phyloP scores from a whole-genome alignment of 2,113 vertebrate species.

The Ancistrus triradiatus region DNA sequence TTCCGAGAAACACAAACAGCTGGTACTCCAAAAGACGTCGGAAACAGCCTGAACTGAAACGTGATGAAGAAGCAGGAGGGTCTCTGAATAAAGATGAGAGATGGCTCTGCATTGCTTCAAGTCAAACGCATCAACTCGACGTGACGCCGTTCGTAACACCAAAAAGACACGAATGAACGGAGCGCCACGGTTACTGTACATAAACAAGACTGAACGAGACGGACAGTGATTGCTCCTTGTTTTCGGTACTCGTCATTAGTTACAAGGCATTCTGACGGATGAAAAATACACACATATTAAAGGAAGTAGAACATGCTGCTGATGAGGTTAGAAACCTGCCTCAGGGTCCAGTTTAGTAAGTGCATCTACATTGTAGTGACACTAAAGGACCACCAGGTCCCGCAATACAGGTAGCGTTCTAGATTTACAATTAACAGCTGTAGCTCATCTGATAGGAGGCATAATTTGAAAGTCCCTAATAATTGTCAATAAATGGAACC shows the following conservation, averaged over 20 bases:
- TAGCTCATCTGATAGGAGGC: too few relatives aligned
- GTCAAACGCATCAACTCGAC: constrained; percentile 36
- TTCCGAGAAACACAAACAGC: constrained; percentile 23
- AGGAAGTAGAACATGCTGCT: constrained; percentile 26
- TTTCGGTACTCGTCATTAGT: constrained; percentile 28
- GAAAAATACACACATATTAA: constrained; percentile 12
- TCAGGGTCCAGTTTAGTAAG: too few relatives aligned
- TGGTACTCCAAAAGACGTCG: constrained; percentile 25
- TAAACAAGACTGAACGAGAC: constrained; percentile 32
- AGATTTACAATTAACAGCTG: too few relatives aligned
- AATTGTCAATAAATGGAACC: too few relatives aligned
- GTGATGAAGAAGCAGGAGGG: constrained; percentile 29
- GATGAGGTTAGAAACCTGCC: constrained; percentile 44
- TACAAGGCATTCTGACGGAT: constrained; percentile 30
- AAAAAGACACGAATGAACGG: constrained; percentile 43
- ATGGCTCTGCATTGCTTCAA: constrained; percentile 38
- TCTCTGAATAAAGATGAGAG: constrained; percentile 24
- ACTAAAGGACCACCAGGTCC: too few relatives aligned
- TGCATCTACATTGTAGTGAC: too few relatives aligned
- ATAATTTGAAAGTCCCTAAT: too few relatives aligned
- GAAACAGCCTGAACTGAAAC: constrained; percentile 35
- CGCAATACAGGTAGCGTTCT: too few relatives aligned
- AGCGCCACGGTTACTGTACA: constrained; percentile 50
- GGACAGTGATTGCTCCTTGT: constrained; percentile 28
- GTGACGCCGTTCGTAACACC: constrained; percentile 43